Conservation (phyloP, 2,113 vertebrate species). For the Pavo muticus region DNA sequence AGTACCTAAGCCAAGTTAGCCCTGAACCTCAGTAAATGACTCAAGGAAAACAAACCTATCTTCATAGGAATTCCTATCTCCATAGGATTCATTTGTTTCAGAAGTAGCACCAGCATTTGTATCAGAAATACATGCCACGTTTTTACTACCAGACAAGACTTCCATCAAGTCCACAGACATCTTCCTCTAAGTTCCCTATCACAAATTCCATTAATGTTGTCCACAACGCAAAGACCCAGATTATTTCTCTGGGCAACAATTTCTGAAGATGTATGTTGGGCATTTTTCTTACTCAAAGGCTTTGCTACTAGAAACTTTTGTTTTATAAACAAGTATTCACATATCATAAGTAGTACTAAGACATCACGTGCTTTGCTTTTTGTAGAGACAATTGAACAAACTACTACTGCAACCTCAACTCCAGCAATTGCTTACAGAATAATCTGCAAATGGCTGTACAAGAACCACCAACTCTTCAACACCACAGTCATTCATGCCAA, state of each 20-base stretch:
- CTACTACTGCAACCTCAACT: neutral
- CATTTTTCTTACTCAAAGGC: neutral
- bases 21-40: neutral
- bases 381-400: neutral
- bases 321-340: neutral
- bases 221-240: neutral
- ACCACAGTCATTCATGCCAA: fast-evolving
- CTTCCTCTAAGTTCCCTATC: neutral
- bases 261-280: neutral
- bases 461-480: neutral
- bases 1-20: neutral
- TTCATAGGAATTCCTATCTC: neutral
- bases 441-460: neutral
- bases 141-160: neutral
- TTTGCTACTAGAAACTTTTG: neutral
- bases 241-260: neutral
- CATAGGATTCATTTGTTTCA: neutral
- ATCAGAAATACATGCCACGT: neutral
- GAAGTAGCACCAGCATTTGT: neutral
- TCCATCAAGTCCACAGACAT: neutral
- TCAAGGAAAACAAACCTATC: neutral
- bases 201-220: neutral
- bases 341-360: neutral
- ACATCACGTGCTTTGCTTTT: neutral
- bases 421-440: neutral